These are phyloP conservation scores for Trematocara unimaculatum DNA, from an alignment of 2,113 vertebrate species.

Conservation along the genomic window DNA sequence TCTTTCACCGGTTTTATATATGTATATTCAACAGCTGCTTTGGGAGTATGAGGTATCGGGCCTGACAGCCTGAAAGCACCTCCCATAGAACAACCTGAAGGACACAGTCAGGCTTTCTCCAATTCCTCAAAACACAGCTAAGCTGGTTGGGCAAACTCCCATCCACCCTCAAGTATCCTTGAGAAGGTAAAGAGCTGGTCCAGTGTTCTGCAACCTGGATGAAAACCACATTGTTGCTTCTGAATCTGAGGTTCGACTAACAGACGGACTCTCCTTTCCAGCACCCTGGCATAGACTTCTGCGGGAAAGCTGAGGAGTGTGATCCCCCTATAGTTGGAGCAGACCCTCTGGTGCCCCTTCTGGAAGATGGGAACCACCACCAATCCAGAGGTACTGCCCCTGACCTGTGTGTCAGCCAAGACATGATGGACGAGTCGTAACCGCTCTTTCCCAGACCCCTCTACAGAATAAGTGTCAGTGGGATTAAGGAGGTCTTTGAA, in stretches of 20 bases:
- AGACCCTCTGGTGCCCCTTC: not conserved
- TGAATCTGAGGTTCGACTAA: not conserved
- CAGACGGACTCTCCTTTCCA: not conserved
- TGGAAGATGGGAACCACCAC: not conserved
- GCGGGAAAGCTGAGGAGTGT: not conserved
- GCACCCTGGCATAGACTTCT: not conserved
- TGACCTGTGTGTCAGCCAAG: not conserved
- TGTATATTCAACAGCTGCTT: not conserved
- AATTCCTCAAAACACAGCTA: not conserved
- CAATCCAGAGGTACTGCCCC: not conserved
- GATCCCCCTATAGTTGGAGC: not conserved
- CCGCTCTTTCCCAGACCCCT: not conserved
- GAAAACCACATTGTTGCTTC: not conserved
- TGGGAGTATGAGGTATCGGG: not conserved
- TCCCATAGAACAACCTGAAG: not conserved
- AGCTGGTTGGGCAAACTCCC: not conserved
- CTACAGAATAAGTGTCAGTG: rapidly evolving
- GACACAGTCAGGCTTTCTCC: not conserved
- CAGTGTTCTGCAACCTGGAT: not conserved
- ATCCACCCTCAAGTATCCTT: not conserved
- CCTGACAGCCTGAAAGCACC: not conserved
- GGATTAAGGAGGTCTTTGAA: not conserved
- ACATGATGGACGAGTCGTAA: not conserved
- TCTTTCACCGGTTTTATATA: not conserved
- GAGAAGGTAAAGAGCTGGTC: not conserved